Base-by-base conservation (phyloP, 1,140 invertebrate genomes). In the Drosophila quadrilineata region DNA sequence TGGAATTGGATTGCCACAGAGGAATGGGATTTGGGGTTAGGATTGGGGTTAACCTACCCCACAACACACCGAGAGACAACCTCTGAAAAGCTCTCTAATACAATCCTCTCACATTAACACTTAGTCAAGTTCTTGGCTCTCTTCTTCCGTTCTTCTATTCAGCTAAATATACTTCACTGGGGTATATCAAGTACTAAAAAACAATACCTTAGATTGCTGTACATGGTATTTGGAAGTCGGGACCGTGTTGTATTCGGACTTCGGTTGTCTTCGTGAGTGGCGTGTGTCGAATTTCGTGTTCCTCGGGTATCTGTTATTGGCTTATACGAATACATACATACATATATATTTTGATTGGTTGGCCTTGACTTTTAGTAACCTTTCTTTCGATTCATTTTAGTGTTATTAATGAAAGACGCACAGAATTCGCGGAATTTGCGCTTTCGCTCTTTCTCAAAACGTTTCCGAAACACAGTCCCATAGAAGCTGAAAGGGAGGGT, bases 351-450 rank as follows among this genome's bases (percentile, higher is more conserved):
- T 53, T 65, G 46, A 58, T 65, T 70, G 66, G 31, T 38, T 68
- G 79, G 74, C 79, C 79, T 85, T 85, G 79, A 85, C 79, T 85
- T 84, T 85, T 64, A 85, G 79, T 85, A 85, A 85, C 79, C 79
- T 85, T n/a, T n/a, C n/a, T n/a, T 73, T 71, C 73, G 64, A 62
- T 71, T 77, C 84, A 84, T 74, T 85, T 75, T 84, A 84, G 79
- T 82, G 75, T 79, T 79, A 85, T 85, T 85, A 85, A 85, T 84
- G 77, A 38, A 56, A 49, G 12, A 21, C 54, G 43, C 63, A 16
- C 22, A 12, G 52, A 77, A 59, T 79, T 85, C 68, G 53, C 59
- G 56, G 69, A 82, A 80, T 69, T 80, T 58, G 71, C 71, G 49
- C 40, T 69, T 53, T 58, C 17, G 33, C 19, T 10, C 48, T 52